phyloP scores from a whole-genome alignment of 2,113 vertebrate genomes.

The Pseudorasbora parva region DNA sequence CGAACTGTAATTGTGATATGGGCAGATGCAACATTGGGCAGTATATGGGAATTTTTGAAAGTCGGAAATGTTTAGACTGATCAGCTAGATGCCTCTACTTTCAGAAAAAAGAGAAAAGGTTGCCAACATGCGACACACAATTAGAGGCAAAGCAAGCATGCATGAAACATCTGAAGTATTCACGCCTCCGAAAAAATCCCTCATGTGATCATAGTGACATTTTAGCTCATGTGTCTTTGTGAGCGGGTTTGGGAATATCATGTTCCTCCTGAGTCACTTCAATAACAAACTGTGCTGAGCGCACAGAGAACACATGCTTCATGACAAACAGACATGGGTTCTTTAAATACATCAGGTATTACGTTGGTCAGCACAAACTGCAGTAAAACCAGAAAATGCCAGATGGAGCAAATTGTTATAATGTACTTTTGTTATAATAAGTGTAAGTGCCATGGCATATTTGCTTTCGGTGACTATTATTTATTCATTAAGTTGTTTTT shows the following conservation, averaged over 20 bases:
- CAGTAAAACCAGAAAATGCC: neutral
- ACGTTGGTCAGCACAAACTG: neutral
- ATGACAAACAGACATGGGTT: too few species aligned
- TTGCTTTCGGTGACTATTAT: neutral
- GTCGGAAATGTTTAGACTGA: neutral
- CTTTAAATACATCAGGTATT: too few species aligned
- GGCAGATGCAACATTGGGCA: neutral
- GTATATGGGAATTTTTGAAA: neutral
- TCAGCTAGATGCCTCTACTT: neutral
- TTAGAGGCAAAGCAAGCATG: neutral
- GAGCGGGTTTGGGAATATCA: neutral
- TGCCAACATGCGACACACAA: neutral
- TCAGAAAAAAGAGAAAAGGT: neutral
- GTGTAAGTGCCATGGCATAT: neutral
- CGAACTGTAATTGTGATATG: neutral
- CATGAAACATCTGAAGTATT: conserved; percentile 36
- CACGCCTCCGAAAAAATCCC: conserved; percentile 51
- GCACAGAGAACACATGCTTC: too few species aligned
- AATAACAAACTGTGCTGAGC: neutral
- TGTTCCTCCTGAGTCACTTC: conserved; percentile 14
- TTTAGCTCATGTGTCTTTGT: conserved; percentile 57
- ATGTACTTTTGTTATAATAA: neutral
- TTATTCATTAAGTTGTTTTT: neutral
- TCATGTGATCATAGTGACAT: conserved; percentile 59
- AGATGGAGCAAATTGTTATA: neutral